Evolutionary conservation across 2,113 vertebrate species (phyloP), one percentile per base, ranked within the genome.

Genomic region (Lasiurus borealis): DNA sequence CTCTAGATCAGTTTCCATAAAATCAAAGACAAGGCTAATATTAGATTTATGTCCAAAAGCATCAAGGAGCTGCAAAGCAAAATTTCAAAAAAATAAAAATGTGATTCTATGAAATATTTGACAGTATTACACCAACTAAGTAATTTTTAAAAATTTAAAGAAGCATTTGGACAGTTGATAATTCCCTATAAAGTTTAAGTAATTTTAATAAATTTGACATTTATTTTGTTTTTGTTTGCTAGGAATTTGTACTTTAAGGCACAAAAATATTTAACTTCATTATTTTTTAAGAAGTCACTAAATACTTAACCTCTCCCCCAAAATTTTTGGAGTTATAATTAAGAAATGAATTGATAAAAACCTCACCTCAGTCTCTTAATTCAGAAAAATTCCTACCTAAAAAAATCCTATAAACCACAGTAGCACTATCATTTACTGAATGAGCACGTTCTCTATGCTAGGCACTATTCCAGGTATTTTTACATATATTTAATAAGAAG

Each of bases 1-100:
- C 99, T 99, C 99, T 66, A 99, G 96, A 97, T 99, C 99, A 1
- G 99, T 99, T 98, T 99, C 99, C 99, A 99, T 99, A 97, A 99
- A 99, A 97, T 99, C 99, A 99, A 99, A 99, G 85, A 99, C 99
- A 88, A 99, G 98, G 81, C 99, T 99, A 97, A 99, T 99, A 97
- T 99, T 99, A 9, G 99, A 99, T 98, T 99, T 99, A 97, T 99
- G 99, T 93, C 99, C 99, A 98, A 99, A 99, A 11, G 99, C 99
- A 98, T 99, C 99, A 96, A 99, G 97, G 77, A 99, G 99, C 99
- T 99, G 93, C 31, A 97, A 98, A 97, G 76, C 27, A 91, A 96
- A 68, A 69, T 48, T 88, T 3, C 0, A 36, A 77, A 81, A 6
- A 76, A 50, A 90, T 71, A 59, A 95, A 95, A 85, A 83, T 82